A percentile compares a stretch with the other conserved stretches of the same genome.
Conservation (phyloP, 2,888 invertebrate species). For the Orchesella flavescens region DNA sequence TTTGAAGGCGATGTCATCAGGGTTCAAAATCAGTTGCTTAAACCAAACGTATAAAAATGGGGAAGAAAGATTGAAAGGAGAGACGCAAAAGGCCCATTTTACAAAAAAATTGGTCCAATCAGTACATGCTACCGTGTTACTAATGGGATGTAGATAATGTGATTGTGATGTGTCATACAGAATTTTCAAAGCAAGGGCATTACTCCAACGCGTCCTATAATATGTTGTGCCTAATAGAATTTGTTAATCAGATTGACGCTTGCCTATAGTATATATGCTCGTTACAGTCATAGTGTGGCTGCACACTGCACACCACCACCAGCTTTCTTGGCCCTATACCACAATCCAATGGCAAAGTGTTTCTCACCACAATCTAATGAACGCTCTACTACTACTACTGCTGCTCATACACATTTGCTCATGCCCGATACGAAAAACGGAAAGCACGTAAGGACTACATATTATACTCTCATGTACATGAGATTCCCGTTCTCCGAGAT, state of each 20-base stretch:
- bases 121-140: constrained; percentile 19
- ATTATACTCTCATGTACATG: background rate
- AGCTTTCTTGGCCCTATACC: constrained; percentile 6
- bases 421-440: background rate
- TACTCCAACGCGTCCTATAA: constrained; percentile 50
- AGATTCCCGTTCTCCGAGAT: background rate
- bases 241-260: constrained; percentile 46
- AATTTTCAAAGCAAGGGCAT: constrained; percentile 55
- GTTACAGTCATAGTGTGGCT: background rate
- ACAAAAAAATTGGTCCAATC: background rate
- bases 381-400: background rate
- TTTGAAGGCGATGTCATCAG: constrained; percentile 59
- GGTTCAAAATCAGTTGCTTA: constrained; percentile 64
- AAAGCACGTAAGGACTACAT: background rate
- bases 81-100: constrained; percentile 40
- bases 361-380: no score
- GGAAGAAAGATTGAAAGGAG: constrained; percentile 13
- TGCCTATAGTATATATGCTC: background rate
- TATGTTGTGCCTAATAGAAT: background rate
- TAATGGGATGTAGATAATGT: constrained; percentile 59
- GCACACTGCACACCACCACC: constrained; percentile 22
- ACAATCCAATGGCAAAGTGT: background rate
- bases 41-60: constrained; percentile 4
- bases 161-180: constrained; percentile 57
- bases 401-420: background rate